A percentile compares a stretch with the other conserved stretches of the same genome.
phyloP scores from a whole-genome alignment of 2,888 invertebrate species.

The Drosophila quinaria region DNA sequence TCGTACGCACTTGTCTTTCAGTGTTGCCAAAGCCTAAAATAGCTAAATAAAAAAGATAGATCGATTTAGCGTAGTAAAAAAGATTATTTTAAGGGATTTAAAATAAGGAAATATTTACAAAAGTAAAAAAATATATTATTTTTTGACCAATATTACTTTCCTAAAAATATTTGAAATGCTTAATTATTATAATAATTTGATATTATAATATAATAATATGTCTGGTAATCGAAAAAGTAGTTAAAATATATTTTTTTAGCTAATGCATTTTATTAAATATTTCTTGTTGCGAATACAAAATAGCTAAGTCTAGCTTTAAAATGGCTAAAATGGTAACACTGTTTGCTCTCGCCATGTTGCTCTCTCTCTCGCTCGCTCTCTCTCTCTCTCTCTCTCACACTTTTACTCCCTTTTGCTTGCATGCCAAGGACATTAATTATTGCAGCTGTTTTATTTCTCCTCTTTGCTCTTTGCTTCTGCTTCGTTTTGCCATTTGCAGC shows the following conservation, averaged over 20 bases:
- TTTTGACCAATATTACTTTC: no score
- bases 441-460: constrained; percentile 38
- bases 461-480: constrained; percentile 7
- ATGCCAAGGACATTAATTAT: constrained; percentile 63
- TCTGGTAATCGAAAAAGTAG: background rate
- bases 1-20: constrained; percentile 42
- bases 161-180: no score
- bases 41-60: background rate
- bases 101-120: no score
- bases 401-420: constrained; percentile 15
- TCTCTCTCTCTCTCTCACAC: constrained; percentile 3
- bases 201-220: no score
- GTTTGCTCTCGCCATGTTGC: constrained; percentile 20
- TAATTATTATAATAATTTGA: no score
- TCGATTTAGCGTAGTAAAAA: no score
- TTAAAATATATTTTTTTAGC: no score
- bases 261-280: background rate
- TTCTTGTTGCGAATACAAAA: background rate
- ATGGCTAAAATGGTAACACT: background rate
- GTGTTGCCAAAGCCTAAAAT: background rate
- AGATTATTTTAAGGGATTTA: no score
- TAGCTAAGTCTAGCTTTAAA: background rate
- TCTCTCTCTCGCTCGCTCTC: constrained; percentile 5
- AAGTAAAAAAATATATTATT: no score
- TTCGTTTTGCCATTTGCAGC: constrained; percentile 42